These are phyloP conservation scores for Clupea harengus DNA, from an alignment of 2,113 vertebrate genomes.

Conservation along the genomic window DNA sequence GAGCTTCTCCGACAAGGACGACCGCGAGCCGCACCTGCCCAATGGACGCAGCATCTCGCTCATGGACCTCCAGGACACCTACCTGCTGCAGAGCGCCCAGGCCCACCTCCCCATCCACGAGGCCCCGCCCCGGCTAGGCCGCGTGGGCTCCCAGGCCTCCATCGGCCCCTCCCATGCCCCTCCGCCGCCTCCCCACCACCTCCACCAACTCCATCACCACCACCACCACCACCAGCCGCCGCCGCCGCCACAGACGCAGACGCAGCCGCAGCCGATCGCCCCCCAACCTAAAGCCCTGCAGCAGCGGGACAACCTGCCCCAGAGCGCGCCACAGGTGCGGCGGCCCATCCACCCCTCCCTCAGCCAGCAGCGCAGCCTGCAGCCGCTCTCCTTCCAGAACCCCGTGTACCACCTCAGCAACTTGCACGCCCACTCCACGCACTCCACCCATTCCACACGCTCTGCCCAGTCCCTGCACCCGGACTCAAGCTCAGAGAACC, in stretches of 20 bases:
- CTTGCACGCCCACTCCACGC: conserved; percentile 49
- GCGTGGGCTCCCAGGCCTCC: conserved; percentile 83
- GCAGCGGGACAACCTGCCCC: conserved; percentile 78
- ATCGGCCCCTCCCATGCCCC: conserved; percentile 52
- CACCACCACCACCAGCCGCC: conserved; percentile 42
- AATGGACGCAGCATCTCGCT: conserved; percentile 90
- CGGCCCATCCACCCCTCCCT: conserved; percentile 81
- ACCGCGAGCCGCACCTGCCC: conserved; percentile 73
- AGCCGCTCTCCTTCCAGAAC: conserved; percentile 93
- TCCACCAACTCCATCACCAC: conserved; percentile 45
- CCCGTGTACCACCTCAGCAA: conserved; percentile 93
- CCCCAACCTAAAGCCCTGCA: conserved; percentile 71
- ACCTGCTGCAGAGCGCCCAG: conserved; percentile 55
- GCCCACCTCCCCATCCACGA: conserved; percentile 69
- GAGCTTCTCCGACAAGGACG: conserved; percentile 82
- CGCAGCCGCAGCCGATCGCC: conserved; percentile 7
- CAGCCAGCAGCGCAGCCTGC: conserved; percentile 84
- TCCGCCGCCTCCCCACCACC: conserved; percentile 38
- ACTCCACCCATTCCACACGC: conserved; percentile 27
- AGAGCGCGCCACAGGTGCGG: conserved; percentile 88
- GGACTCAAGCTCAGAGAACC: conserved; percentile 90
- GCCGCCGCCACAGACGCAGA: conserved; percentile 27
- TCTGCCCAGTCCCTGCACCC: conserved; percentile 53
- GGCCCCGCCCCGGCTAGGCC: conserved; percentile 72
- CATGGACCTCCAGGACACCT: conserved; percentile 89